phyloP scores from a whole-genome alignment of 2,888 invertebrate species.

The Dyspetes luteomarginatus region DNA sequence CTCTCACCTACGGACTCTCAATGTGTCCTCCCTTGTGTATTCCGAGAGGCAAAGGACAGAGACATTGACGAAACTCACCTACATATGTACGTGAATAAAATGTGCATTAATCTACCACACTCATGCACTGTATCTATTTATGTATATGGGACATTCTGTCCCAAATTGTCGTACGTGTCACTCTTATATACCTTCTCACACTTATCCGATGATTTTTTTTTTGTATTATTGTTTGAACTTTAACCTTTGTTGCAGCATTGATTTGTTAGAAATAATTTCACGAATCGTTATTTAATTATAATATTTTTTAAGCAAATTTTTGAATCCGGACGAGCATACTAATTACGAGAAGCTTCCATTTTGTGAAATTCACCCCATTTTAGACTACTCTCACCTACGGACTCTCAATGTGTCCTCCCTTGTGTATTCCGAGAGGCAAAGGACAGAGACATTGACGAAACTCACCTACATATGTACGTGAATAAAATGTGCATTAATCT shows the following conservation, averaged over 20 bases:
- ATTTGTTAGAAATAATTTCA: too few species aligned
- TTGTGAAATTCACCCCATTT: constrained; percentile 69
- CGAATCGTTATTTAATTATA: too few species aligned
- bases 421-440: neutral
- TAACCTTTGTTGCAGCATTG: too few species aligned
- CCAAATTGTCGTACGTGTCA: too few species aligned
- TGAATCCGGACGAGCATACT: constrained; percentile 82
- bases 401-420: neutral
- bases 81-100: neutral
- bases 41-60: neutral
- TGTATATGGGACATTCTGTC: too few species aligned
- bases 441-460: neutral
- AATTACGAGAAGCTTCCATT: constrained; percentile 81
- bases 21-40: neutral
- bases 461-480: neutral
- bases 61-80: neutral
- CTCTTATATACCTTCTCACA: too few species aligned
- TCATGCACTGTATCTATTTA: too few species aligned
- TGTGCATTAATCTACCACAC: too few species aligned
- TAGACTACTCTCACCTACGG: constrained; percentile 40
- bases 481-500: too few species aligned
- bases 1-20: constrained; percentile 19
- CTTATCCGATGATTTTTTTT: too few species aligned
- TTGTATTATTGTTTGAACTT: too few species aligned
- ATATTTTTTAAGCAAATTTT: too few species aligned